These are phyloP conservation scores for Eumerus sabulonum DNA, from an alignment of 2,888 invertebrate species.

Conservation along the genomic window DNA sequence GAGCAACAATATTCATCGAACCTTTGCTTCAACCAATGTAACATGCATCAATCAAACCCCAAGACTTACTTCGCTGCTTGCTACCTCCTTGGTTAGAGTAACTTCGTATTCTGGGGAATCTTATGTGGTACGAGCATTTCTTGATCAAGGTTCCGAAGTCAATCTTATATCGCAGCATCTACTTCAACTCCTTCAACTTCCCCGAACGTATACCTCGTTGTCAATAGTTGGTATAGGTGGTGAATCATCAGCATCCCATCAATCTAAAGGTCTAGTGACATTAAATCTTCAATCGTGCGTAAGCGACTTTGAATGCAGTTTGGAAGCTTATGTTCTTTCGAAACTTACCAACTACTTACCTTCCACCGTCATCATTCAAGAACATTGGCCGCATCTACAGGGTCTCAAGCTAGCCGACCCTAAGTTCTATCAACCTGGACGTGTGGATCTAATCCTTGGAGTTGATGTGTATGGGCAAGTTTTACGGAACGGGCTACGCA, in stretches of 20 bases:
- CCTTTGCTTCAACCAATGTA: background rate
- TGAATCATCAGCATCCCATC: background rate
- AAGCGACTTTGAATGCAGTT: background rate
- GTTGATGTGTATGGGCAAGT: too few relatives aligned
- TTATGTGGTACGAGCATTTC: slow-evolving; percentile 16
- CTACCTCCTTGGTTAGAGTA: slow-evolving; percentile 22
- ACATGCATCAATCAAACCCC: background rate
- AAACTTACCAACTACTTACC: background rate
- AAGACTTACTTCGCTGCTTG: background rate
- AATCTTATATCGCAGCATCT: background rate
- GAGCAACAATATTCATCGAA: too few relatives aligned
- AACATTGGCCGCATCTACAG: slow-evolving; percentile 14
- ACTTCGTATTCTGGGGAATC: background rate
- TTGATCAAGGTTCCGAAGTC: slow-evolving; percentile 7
- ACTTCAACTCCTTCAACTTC: background rate
- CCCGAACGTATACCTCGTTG: background rate
- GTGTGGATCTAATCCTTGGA: slow-evolving; percentile 5
- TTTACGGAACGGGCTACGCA: background rate
- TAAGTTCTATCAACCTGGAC: slow-evolving; percentile 14
- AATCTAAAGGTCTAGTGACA: background rate
- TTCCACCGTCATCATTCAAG: background rate
- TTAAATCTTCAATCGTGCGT: background rate
- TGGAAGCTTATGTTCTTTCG: background rate
- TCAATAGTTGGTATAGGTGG: background rate
- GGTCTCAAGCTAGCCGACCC: slow-evolving; percentile 9